These are phyloP conservation scores for Lagocephalus sceleratus DNA, from an alignment of 2,797 vertebrate genomes.

Conservation along the genomic window DNA sequence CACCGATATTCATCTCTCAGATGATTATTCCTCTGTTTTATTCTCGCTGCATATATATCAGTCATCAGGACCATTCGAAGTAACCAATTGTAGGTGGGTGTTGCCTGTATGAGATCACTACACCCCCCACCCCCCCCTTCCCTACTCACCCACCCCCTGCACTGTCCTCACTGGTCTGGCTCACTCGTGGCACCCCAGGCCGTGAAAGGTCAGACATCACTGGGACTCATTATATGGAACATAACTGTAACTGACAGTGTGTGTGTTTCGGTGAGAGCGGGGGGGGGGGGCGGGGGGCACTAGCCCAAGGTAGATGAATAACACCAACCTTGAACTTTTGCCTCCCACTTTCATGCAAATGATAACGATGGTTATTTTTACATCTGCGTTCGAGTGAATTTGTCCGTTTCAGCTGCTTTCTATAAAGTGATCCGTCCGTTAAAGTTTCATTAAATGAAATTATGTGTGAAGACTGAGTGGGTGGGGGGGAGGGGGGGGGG, in stretches of 20 bases:
- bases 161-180: conserved; percentile 14
- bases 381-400: not conserved
- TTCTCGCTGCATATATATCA: conserved; percentile 22
- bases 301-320: conserved; percentile 32
- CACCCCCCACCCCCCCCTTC: conserved; percentile 15
- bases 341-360: conserved; percentile 19
- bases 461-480: no score
- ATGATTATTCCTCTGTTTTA: not conserved
- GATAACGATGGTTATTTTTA: conserved; percentile 25
- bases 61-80: conserved; percentile 43
- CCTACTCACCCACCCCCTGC: not conserved
- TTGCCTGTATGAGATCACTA: conserved; percentile 43
- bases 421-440: conserved; percentile 36
- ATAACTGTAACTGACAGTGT: conserved; percentile 53
- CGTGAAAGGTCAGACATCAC: conserved; percentile 75
- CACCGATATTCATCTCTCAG: conserved; percentile 11
- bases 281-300: no score
- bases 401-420: not conserved
- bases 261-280: conserved; percentile 11
- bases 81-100: conserved; percentile 50
- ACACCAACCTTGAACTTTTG: conserved; percentile 27
- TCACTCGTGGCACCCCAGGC: conserved; percentile 40
- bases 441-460: no score
- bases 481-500: no score
- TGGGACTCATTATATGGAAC: conserved; percentile 69